A percentile compares a stretch with the other conserved stretches of the same genome.
phyloP scores from a whole-genome alignment of 2,888 invertebrate genomes.

The Agrypnus murinus region DNA sequence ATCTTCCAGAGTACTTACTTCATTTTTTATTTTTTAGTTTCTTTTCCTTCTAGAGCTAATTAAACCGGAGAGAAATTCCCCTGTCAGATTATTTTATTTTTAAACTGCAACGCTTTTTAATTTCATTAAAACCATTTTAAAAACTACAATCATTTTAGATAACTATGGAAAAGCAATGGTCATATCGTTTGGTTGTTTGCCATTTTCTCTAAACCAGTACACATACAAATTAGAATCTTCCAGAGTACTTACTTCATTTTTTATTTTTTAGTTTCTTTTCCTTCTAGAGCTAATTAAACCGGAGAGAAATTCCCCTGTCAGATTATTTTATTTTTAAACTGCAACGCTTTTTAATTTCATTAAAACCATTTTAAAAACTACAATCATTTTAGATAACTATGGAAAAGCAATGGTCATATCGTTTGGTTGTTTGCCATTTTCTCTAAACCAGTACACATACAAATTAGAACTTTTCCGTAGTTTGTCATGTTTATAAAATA shows the following conservation, averaged over 20 bases:
- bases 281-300: too few species aligned
- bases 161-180: background rate
- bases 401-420: background rate
- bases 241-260: too few species aligned
- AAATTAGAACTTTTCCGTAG: slow-evolving; percentile 15
- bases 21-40: background rate
- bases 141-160: too few species aligned
- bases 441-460: background rate
- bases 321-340: too few species aligned
- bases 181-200: slow-evolving; percentile 15
- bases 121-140: too few species aligned
- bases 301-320: too few species aligned
- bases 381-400: too few species aligned
- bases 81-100: too few species aligned
- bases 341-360: too few species aligned
- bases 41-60: background rate
- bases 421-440: slow-evolving; percentile 22
- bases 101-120: too few species aligned
- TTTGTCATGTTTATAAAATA: slow-evolving; percentile 29
- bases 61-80: too few species aligned
- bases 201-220: background rate
- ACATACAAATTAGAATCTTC: slow-evolving; percentile 15
- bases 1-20: background rate
- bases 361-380: too few species aligned
- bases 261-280: background rate